Evolutionary conservation across 2,797 vertebrate genomes (phyloP).

Genomic region (Heterohyrax brucei): DNA sequence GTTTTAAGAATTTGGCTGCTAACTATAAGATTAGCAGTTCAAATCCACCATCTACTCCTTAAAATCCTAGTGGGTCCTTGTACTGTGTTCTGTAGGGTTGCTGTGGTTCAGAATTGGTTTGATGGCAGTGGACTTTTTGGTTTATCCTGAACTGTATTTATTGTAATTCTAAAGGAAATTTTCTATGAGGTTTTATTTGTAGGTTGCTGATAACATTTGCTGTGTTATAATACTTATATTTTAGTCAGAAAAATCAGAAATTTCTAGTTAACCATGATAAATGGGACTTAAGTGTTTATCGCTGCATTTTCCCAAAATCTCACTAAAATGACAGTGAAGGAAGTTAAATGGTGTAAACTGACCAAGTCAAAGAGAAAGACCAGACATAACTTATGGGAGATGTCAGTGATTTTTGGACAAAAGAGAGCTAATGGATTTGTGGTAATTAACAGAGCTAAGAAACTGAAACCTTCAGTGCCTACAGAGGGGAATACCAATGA

Average conservation of each 20-base stretch:
- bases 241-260: slow-evolving; percentile 25
- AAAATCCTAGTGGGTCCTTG: too few relatives aligned
- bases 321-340: neutral
- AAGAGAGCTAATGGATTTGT: neutral
- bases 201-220: slow-evolving; percentile 19
- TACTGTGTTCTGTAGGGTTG: too few relatives aligned
- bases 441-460: slow-evolving; percentile 6
- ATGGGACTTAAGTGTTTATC: neutral
- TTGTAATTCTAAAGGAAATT: slow-evolving; percentile 39
- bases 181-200: neutral
- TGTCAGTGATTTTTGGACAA: neutral
- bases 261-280: slow-evolving; percentile 34
- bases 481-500: neutral
- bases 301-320: slow-evolving; percentile 23
- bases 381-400: neutral
- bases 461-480: neutral
- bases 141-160: neutral
- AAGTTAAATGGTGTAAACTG: neutral
- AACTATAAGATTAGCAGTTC: too few relatives aligned
- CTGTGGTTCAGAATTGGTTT: too few relatives aligned
- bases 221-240: neutral
- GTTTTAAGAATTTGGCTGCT: too few relatives aligned
- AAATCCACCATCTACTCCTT: too few relatives aligned
- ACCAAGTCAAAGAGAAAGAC: slow-evolving; percentile 28
- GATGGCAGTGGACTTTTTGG: too few relatives aligned